A percentile compares a stretch with the other conserved stretches of the same genome.
These are phyloP conservation scores for Thamnophis sirtalis DNA, from an alignment of 2,113 vertebrate species.

Conservation along the genomic window DNA sequence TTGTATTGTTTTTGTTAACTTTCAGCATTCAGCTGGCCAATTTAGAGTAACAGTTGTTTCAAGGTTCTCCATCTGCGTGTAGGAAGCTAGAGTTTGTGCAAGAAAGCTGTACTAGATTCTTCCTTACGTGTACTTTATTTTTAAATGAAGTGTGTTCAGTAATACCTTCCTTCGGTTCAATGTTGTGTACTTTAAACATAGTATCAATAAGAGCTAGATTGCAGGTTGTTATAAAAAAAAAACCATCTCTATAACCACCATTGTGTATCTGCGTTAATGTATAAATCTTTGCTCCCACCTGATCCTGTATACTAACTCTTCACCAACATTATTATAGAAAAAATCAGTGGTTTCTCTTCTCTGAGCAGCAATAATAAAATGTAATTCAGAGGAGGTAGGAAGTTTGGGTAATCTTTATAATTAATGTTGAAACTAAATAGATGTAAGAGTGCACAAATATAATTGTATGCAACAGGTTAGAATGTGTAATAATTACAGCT, in stretches of 20 bases:
- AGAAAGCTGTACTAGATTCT: background rate
- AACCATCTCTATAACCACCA: background rate
- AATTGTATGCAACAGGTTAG: background rate
- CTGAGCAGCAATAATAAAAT: background rate
- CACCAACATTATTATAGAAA: background rate
- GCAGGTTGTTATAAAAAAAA: background rate
- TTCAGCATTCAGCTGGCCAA: background rate
- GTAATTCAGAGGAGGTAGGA: background rate
- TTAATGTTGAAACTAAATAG: background rate
- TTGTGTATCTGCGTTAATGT: background rate
- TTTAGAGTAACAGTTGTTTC: background rate
- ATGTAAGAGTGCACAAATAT: background rate
- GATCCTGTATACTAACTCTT: background rate
- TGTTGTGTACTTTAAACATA: background rate
- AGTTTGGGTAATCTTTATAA: background rate
- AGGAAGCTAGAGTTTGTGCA: background rate
- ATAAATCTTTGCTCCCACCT: background rate
- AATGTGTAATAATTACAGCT: background rate
- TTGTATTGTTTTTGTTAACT: background rate
- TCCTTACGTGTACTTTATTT: background rate
- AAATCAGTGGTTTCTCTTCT: background rate
- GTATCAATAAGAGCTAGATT: background rate
- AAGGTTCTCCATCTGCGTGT: background rate
- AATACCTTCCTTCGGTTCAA: background rate
- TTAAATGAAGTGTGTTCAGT: background rate